Evolutionary conservation across 2,797 vertebrate species (phyloP), one percentile per base, ranked within the genome.

Genomic region (Coregonus suidteri): DNA sequence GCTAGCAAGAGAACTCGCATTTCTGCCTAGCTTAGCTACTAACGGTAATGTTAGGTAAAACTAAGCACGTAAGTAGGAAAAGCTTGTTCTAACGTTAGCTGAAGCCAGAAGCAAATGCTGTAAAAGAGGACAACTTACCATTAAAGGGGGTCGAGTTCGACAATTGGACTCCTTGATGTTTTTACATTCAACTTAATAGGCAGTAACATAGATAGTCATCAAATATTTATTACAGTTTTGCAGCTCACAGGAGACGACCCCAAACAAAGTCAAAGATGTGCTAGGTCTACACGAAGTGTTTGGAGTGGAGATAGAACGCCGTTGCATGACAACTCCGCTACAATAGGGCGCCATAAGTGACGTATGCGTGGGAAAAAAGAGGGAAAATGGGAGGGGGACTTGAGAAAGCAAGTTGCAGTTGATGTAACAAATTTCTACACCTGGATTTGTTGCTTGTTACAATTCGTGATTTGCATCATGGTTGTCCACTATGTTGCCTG

Each of bases 261-360:
- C 56, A 72, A 76, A 69, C 66, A 59, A 47, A 0, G 9, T 47
- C 9, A 47, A 71, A 56, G 31, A 5, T 15, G 59, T 2, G 15
- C 67, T n/a, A 18, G 35, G 30, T 31, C n/a, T n/a, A 6, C n/a
- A 37, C 30, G 30, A 16, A 37, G 15, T 77, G 82, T 80, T 78
- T 37, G 68, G 41, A 37, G 20, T 15, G 3, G 16, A 59, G 16
- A 15, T 30, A 53, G 68, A 76, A 85, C 78, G 52, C 70, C 6
- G 93, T 93, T 87, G 86, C 70, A 88, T 88, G 87, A 78, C 77
- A 90, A 94, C 92, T 25, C 0, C 18, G 78, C 5, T 4, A 41
- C 14, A 72, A 64, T 41, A 72, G 56, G 80, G 37, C 14, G 25
- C 71, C 41, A 30, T 41, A 3, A 56, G 84, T 93, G 91, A 91